These are phyloP conservation scores for Lepidotrigona ventralis DNA, from an alignment of 1,140 invertebrate species.

Conservation along the genomic window DNA sequence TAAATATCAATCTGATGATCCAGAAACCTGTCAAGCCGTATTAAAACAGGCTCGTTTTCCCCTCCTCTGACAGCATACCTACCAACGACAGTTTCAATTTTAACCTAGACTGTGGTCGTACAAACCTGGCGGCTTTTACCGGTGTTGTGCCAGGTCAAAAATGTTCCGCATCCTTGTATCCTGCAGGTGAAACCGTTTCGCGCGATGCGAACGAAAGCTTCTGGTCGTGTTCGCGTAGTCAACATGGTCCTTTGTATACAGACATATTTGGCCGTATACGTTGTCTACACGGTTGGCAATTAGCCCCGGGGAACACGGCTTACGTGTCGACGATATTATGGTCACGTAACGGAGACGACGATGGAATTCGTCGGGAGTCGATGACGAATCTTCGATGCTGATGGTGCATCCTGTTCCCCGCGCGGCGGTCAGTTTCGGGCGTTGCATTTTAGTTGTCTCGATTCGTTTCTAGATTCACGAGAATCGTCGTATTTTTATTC, in stretches of 20 bases:
- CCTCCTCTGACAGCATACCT: too few relatives aligned
- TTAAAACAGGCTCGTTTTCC: constrained; percentile 7
- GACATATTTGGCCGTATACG: constrained; percentile 13
- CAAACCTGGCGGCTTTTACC: background rate
- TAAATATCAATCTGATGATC: too few relatives aligned
- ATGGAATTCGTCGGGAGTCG: constrained; percentile 28
- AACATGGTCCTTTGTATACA: constrained; percentile 19
- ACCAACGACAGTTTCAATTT: too few relatives aligned
- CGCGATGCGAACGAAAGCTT: constrained; percentile 32
- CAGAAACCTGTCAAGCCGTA: constrained; percentile 8
- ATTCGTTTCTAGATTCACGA: too few relatives aligned
- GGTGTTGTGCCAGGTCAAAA: background rate
- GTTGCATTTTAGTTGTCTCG: too few relatives aligned
- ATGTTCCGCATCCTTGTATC: background rate
- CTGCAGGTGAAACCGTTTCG: too few relatives aligned
- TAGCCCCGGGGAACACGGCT: constrained; percentile 22
- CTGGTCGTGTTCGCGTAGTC: constrained; percentile 14
- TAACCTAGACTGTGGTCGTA: background rate
- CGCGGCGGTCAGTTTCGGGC: background rate
- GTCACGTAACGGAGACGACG: constrained; percentile 33
- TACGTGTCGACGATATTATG: constrained; percentile 23
- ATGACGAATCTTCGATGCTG: background rate
- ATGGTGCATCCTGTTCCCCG: background rate
- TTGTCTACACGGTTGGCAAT: constrained; percentile 18
- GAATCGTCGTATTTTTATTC: too few relatives aligned